Evolutionary conservation across 1,140 invertebrate genomes (phyloP), one percentile per base, ranked within the genome.

Genomic region (Drosophila kanapiae): DNA sequence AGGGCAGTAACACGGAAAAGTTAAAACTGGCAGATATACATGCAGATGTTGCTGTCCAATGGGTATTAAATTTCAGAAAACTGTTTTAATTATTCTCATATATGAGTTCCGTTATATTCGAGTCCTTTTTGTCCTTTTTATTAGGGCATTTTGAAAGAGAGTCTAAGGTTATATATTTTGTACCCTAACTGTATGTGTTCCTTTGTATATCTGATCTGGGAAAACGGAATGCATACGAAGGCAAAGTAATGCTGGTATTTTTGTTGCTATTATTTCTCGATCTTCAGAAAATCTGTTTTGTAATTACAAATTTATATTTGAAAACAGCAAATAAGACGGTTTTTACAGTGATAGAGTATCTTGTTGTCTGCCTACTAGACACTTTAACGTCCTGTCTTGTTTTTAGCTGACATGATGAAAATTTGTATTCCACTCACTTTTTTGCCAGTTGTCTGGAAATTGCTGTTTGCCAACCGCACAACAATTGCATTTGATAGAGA

Each of bases 401-500:
- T 60, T 74, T 37, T 35, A 51, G 68, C 70, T 74, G 70, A 74
- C 60, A 76, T 31, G 53, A 76, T 48, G 16, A 40, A 51, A 76
- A 59, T 74, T 74, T 72, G 70, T 74, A 45, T 65, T 49, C 71
- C 35, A 38, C 45, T 53, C 35, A 77, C 56, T 77, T 77, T 64
- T 72, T 60, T 78, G 59, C 42, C 40, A 51, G 70, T 75, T 67
- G 59, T 62, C 65, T 69, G 76, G 53, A 80, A 63, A 68, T 51
- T 68, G 62, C 67, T 81, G 65, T 78, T 75, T 79, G 75, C 40
- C 67, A 78, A 69, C 63, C 67, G 38, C 67, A 78, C 67, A 84
- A 80, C 78, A 83, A 87, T 80, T 87, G 72, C 80, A 78, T 80
- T 87, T 88, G 84, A 78, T 88, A 53, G 65, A 71, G 80, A 56